Evolutionary conservation across 2,888 invertebrate species (phyloP), one percentile per base, ranked within the genome.

Genomic region (Melieria crassipennis): DNA sequence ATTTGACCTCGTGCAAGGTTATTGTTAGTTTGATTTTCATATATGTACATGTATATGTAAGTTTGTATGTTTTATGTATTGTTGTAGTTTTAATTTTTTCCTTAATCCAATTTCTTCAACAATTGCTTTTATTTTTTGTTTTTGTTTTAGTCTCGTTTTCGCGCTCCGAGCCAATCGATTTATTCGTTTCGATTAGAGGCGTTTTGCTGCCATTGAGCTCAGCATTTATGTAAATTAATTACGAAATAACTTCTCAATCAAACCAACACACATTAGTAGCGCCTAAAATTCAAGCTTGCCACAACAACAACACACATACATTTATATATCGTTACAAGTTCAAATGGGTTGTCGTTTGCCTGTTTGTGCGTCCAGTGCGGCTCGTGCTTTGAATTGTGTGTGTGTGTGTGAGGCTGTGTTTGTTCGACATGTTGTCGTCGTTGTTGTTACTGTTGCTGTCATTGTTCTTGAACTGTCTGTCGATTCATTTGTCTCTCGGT

Each of bases 211-310:
- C 30, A 52, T n/a, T 52, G 52, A 13, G 45, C 11, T 46, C 45
- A 47, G 62, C 62, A 62, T 62, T 47, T 62, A 62, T 62, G 62
- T 62, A 62, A 62, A 62, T 62, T 62, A 47, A 62, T 62, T 62
- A 48, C 48, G 48, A 62, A 61, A 61, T 58, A 46, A 62, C 48
- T 42, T 13, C 42, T 62, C 48, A 52, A 52, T 52, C 11, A 52
- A 52, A 13, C 6, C 30, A 30, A 30, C 3, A 30, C 30, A 30
- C 30, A 30, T 30, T 30, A 30, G 30, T 30, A 30, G 30, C 30
- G 30, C 30, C 30, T 30, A 30, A 30, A 30, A 30, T 30, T 30
- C 30, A 30, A 30, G 30, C 30, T 30, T 30, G 30, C 30, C 30
- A 30, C 30, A 30, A 30, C 30, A 52, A 52, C 13, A 52, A 30